Conservation (phyloP, 2,113 vertebrate species). For the Pterophyllum scalare region DNA sequence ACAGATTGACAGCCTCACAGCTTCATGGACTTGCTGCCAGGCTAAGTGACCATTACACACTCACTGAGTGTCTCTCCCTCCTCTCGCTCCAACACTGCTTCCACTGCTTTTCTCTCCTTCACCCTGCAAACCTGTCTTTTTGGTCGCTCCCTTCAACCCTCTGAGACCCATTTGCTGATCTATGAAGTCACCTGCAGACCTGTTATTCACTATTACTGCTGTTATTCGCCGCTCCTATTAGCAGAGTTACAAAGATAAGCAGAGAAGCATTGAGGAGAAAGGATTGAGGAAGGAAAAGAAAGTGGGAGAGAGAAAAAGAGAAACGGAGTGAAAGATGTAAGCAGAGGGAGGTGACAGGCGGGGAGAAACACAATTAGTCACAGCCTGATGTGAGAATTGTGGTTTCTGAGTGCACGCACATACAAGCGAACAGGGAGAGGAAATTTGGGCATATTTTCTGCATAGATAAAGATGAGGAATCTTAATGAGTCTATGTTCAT, state of each 20-base stretch:
- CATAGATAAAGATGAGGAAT: conserved; percentile 35
- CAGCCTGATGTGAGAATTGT: conserved; percentile 63
- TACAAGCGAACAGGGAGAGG: not conserved
- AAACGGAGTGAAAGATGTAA: conserved; percentile 38
- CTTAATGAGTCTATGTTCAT: conserved; percentile 44
- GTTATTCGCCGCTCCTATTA: conserved; percentile 78
- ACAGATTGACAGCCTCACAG: conserved; percentile 74
- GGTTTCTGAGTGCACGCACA: conserved; percentile 5
- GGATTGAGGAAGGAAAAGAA: conserved; percentile 4
- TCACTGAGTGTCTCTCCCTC: conserved; percentile 28
- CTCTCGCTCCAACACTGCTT: conserved; percentile 11
- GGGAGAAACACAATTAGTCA: conserved; percentile 69
- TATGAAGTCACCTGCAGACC: conserved; percentile 57
- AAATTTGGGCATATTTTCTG: conserved; percentile 37
- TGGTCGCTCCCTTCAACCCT: conserved; percentile 20
- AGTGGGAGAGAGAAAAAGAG: not conserved
- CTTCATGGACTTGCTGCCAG: conserved; percentile 70
- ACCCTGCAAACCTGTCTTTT: conserved; percentile 23
- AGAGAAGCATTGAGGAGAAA: conserved; percentile 31
- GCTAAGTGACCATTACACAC: conserved; percentile 78
- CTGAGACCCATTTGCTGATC: conserved; percentile 25
- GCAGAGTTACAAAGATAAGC: conserved; percentile 80
- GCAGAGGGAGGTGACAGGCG: conserved; percentile 44
- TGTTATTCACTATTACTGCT: conserved; percentile 62
- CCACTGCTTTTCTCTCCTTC: conserved; percentile 16